A percentile compares a stretch with the other conserved stretches of the same genome.
phyloP scores from a whole-genome alignment of 2,888 invertebrate genomes.

The Cataglyphis cursor region DNA sequence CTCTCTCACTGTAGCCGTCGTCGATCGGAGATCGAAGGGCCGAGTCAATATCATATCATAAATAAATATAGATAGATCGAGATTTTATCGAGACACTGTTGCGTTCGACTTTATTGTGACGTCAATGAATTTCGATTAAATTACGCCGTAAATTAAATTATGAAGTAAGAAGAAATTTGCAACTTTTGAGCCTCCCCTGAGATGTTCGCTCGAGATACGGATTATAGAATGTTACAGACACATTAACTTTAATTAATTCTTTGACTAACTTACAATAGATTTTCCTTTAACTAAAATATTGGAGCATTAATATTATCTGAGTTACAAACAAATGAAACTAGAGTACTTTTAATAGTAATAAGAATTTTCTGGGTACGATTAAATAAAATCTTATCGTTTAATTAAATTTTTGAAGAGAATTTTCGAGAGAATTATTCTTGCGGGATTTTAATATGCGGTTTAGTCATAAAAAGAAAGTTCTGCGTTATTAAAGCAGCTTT shows the following conservation, averaged over 20 bases:
- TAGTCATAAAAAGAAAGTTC: background rate
- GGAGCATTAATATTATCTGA: constrained; percentile 26
- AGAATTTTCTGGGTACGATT: background rate
- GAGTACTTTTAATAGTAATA: background rate
- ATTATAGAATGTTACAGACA: constrained; percentile 37
- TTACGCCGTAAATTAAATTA: constrained; percentile 44
- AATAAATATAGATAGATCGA: constrained; percentile 20
- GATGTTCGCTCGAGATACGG: constrained; percentile 31
- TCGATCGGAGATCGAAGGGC: background rate
- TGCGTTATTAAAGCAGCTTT: background rate
- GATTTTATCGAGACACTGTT: constrained; percentile 6
- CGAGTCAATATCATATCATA: background rate
- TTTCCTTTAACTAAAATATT: constrained; percentile 25
- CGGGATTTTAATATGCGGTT: background rate
- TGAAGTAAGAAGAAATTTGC: constrained; percentile 36
- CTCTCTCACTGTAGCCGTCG: background rate
- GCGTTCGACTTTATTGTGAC: constrained; percentile 31
- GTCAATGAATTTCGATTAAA: constrained; percentile 47
- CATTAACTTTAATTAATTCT: constrained; percentile 54
- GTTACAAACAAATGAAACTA: constrained; percentile 13
- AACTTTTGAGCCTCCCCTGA: constrained; percentile 22
- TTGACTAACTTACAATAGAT: constrained; percentile 38
- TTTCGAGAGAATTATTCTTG: background rate
- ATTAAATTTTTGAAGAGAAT: background rate
- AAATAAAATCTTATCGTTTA: constrained; percentile 2